Percentiles rank a stretch among this genome's conserved stretches.
phyloP scores from a whole-genome alignment of 1,140 invertebrate genomes.

The Zaprionus davidi region DNA sequence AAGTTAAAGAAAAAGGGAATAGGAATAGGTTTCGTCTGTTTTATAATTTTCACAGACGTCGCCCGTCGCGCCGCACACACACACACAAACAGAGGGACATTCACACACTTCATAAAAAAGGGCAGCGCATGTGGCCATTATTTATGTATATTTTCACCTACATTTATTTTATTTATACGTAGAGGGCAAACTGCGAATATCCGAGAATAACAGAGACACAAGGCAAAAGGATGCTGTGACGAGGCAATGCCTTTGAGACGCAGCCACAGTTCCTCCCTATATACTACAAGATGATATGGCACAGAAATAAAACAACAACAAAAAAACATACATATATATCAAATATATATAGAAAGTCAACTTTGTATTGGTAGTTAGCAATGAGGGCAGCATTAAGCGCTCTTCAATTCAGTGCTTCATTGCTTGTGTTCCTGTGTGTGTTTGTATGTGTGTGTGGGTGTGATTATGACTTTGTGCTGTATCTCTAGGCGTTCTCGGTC shows the following conservation, averaged over 20 bases:
- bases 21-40: conserved; percentile 51
- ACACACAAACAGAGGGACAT: not conserved
- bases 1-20: not conserved
- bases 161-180: conserved; percentile 71
- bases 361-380: conserved; percentile 42
- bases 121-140: conserved; percentile 69
- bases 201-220: conserved; percentile 30
- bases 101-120: conserved; percentile 62
- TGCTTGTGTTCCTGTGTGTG: not conserved
- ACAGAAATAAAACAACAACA: conserved; percentile 24
- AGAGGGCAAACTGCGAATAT: conserved; percentile 21
- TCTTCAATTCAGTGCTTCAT: conserved; percentile 3
- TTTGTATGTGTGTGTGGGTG: not conserved
- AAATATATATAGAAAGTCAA: conserved; percentile 8
- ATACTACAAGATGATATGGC: conserved; percentile 15
- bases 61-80: conserved; percentile 9
- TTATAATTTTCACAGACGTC: conserved; percentile 72
- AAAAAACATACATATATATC: conserved; percentile 12
- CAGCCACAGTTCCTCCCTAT: conserved; percentile 14
- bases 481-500: conserved; percentile 30
- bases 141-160: conserved; percentile 80
- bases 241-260: conserved; percentile 43
- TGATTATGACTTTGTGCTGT: conserved; percentile 11
- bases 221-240: conserved; percentile 43
- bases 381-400: conserved; percentile 34